Evolutionary conservation across 2,888 invertebrate genomes (phyloP).

Genomic region (Apodemia zela): DNA sequence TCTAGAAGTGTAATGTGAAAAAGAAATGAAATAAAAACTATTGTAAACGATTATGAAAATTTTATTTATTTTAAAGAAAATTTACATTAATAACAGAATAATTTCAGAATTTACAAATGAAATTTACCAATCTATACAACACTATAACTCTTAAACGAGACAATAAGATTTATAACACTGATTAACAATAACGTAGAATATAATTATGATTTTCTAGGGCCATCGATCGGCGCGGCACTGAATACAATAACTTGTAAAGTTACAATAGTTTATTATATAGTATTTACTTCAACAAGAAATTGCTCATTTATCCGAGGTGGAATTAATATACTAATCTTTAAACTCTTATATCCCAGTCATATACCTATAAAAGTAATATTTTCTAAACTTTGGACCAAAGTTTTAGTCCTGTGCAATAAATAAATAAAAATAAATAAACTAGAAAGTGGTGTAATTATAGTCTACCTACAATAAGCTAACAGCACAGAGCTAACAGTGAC

Average conservation of each 20-base stretch:
- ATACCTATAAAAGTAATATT: neutral
- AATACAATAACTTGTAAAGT: conserved; percentile 45
- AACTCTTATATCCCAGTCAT: too few relatives aligned
- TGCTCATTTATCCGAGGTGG: neutral
- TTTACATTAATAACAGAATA: conserved; percentile 77
- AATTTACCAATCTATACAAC: conserved; percentile 77
- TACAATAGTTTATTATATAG: too few relatives aligned
- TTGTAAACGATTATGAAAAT: conserved; percentile 77
- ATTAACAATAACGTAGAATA: conserved; percentile 76
- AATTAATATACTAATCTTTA: too few relatives aligned
- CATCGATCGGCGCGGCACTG: conserved; percentile 58
- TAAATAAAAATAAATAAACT: too few relatives aligned
- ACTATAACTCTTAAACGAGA: conserved; percentile 78
- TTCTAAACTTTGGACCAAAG: neutral
- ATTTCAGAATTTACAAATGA: conserved; percentile 75
- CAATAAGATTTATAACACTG: conserved; percentile 77
- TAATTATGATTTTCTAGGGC: conserved; percentile 64
- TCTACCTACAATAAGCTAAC: too few relatives aligned
- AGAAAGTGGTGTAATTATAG: too few relatives aligned
- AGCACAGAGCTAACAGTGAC: too few relatives aligned
- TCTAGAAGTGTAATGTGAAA: neutral
- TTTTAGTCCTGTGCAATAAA: neutral
- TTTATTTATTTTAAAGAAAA: conserved; percentile 77
- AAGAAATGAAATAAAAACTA: conserved; percentile 52
- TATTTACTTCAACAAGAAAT: neutral